Percentiles rank a stretch among this genome's conserved stretches.
phyloP scores from a whole-genome alignment of 2,113 vertebrate species.

The Salvator merianae region DNA sequence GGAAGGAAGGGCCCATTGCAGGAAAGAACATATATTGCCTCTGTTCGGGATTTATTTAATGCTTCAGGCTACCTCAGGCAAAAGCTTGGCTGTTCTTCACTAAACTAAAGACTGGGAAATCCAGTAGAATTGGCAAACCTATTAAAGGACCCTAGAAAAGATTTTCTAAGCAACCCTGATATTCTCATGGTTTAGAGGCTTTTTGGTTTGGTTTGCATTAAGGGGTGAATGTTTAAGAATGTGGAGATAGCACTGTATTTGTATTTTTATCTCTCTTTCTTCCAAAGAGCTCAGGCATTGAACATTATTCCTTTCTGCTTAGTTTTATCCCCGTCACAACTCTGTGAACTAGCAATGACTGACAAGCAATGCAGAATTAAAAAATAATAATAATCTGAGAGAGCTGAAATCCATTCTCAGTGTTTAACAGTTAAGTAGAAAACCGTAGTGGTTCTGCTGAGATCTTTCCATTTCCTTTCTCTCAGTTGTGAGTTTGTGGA shows the following conservation, averaged over 20 bases:
- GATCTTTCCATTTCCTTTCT: background rate
- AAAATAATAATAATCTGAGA: background rate
- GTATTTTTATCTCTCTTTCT: no score
- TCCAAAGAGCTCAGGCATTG: no score
- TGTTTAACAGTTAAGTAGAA: background rate
- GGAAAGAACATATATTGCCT: background rate
- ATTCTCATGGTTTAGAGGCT: no score
- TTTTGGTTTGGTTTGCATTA: no score
- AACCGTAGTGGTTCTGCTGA: background rate
- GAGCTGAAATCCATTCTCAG: background rate
- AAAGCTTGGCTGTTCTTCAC: background rate
- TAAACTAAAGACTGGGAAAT: background rate
- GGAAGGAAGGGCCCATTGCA: background rate
- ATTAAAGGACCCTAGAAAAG: conserved; percentile 7
- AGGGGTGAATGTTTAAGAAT: background rate
- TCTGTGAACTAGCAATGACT: no score
- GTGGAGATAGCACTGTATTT: background rate
- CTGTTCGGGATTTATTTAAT: accelerated
- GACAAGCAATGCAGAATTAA: no score
- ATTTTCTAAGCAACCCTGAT: background rate
- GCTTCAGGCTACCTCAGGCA: background rate
- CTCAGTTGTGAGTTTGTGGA: background rate
- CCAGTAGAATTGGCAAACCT: background rate
- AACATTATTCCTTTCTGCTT: no score
- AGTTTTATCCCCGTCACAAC: no score